Conservation (phyloP, 1,140 invertebrate species). For the Venturia canescens region DNA sequence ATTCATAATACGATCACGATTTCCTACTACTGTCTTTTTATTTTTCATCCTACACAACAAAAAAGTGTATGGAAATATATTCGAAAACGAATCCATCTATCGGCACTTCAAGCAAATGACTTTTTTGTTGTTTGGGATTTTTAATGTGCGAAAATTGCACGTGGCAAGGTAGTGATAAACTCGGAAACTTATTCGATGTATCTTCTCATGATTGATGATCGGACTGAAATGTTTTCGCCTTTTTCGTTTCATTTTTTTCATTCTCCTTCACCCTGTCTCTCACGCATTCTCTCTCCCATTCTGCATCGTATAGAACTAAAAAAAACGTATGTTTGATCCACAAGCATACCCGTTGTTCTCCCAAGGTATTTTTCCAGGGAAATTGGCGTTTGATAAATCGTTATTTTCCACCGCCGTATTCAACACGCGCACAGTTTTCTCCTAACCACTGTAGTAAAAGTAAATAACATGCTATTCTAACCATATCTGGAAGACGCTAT, state of each 20-base stretch:
- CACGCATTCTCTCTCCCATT: neutral
- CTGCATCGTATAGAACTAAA: neutral
- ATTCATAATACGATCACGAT: too few species aligned
- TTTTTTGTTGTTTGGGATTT: neutral
- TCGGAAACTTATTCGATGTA: neutral
- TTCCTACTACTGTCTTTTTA: too few species aligned
- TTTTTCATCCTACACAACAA: too few species aligned
- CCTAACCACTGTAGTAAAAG: neutral
- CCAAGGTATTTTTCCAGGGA: slow-evolving; percentile 21
- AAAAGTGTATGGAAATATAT: too few species aligned
- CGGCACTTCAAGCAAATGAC: too few species aligned
- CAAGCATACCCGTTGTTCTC: slow-evolving; percentile 6
- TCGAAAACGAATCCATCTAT: too few species aligned
- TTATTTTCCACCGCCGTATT: slow-evolving; percentile 14
- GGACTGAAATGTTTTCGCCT: neutral
- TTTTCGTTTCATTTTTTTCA: neutral
- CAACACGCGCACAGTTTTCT: neutral
- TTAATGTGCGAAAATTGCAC: neutral
- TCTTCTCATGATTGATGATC: slow-evolving; percentile 9
- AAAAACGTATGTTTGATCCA: slow-evolving; percentile 2
- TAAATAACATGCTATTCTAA: neutral
- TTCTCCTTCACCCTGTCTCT: neutral
- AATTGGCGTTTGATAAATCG: slow-evolving; percentile 43
- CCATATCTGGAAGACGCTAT: neutral
- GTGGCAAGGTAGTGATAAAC: neutral